Percentiles rank a stretch among this genome's conserved stretches.
Evolutionary conservation across 64 coral and sea anemone species (phyloP).

Genomic region (Acropora yongei): DNA sequence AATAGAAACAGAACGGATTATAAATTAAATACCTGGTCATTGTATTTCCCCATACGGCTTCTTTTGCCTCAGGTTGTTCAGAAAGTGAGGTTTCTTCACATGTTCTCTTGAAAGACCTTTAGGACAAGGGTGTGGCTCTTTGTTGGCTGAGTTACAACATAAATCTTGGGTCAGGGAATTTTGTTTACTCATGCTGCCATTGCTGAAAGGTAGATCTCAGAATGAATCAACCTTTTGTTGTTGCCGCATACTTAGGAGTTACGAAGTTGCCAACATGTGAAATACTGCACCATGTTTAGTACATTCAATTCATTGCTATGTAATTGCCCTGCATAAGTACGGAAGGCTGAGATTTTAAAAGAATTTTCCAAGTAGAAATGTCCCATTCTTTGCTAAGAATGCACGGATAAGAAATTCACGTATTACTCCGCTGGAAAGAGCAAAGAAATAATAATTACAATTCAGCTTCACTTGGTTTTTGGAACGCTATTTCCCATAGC

Average conservation of each 20-base stretch:
- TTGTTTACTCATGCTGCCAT: neutral
- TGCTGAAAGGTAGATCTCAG: neutral
- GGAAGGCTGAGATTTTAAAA: constrained; percentile 6
- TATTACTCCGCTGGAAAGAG: neutral
- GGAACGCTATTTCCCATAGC: neutral
- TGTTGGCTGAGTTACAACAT: neutral
- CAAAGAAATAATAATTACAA: constrained; percentile 7
- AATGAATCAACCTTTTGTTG: neutral
- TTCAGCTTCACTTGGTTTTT: neutral
- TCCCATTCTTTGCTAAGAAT: too few species aligned
- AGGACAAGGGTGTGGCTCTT: neutral
- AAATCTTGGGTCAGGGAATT: neutral
- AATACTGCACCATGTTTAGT: neutral
- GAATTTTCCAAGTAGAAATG: neutral
- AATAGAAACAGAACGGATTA: neutral
- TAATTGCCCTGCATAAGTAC: neutral
- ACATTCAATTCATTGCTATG: neutral
- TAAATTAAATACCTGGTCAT: neutral
- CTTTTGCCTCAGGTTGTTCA: neutral
- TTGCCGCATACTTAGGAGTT: neutral
- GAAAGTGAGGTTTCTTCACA: neutral
- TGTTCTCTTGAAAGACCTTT: neutral
- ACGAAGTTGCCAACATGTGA: neutral
- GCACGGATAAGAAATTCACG: neutral
- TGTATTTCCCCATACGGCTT: neutral